These are phyloP conservation scores for Agrotis clavis DNA, from an alignment of 2,888 invertebrate genomes.

Conservation along the genomic window DNA sequence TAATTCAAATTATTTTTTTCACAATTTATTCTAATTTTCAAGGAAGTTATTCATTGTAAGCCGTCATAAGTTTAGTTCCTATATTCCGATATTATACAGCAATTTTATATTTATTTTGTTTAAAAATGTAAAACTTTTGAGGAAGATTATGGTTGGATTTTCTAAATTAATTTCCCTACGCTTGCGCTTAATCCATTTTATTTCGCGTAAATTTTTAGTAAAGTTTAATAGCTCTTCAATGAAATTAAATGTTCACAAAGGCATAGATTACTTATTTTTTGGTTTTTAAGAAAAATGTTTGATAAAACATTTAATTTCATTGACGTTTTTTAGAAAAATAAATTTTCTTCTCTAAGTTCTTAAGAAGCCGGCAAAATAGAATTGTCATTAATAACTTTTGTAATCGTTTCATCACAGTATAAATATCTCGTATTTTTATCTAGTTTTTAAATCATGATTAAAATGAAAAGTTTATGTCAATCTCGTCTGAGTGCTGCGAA, in stretches of 20 bases:
- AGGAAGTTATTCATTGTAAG: too few species aligned
- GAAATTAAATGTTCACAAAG: conserved; percentile 12
- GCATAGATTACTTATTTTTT: background rate
- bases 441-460: too few species aligned
- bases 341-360: conserved; percentile 7
- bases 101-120: too few species aligned
- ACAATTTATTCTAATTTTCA: too few species aligned
- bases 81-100: background rate
- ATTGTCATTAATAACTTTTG: background rate
- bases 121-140: background rate
- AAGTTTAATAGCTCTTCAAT: conserved; percentile 5
- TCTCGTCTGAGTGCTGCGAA: too few species aligned
- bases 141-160: background rate
- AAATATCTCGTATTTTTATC: background rate
- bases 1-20: too few species aligned
- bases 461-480: too few species aligned
- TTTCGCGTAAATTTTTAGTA: background rate
- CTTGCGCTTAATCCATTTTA: background rate
- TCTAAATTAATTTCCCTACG: too few species aligned
- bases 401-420: conserved; percentile 1
- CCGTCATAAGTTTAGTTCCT: too few species aligned
- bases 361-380: conserved; percentile 10
- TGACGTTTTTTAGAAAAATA: conserved; percentile 1
- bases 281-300: background rate
- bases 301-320: background rate